phyloP scores from a whole-genome alignment of 1,140 invertebrate species.

The Manduca sexta region DNA sequence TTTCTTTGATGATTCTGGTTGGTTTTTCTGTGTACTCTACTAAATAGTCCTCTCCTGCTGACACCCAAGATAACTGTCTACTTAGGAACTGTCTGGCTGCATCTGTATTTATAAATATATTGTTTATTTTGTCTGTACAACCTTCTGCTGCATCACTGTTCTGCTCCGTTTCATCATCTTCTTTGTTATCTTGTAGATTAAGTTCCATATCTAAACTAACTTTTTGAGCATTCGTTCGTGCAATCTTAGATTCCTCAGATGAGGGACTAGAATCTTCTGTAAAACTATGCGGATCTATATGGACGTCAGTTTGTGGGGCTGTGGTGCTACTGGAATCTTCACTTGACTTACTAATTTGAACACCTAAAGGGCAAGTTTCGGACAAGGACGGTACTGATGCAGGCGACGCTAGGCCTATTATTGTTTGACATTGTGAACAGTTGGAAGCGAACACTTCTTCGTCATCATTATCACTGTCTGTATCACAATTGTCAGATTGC shows the following conservation, averaged over 20 bases:
- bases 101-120: constrained; percentile 82
- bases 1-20: constrained; percentile 80
- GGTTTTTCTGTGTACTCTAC: constrained; percentile 79
- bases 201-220: constrained; percentile 32
- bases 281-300: constrained; percentile 67
- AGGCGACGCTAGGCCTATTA: constrained; percentile 69
- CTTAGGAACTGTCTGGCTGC: constrained; percentile 81
- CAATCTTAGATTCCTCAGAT: constrained; percentile 69
- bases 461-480: constrained; percentile 77
- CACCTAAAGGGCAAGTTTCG: constrained; percentile 67
- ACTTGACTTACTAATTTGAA: constrained; percentile 70
- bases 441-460: constrained; percentile 78
- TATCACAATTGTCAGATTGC: constrained; percentile 72
- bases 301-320: constrained; percentile 63
- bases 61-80: constrained; percentile 82
- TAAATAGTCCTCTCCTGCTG: constrained; percentile 78
- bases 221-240: constrained; percentile 45
- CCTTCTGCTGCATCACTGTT: constrained; percentile 39
- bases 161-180: constrained; percentile 44
- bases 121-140: constrained; percentile 76
- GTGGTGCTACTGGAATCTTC: constrained; percentile 72
- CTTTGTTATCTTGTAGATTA: constrained; percentile 26
- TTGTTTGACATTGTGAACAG: constrained; percentile 77
- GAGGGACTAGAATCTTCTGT: constrained; percentile 74
- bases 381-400: constrained; percentile 68